Evolutionary conservation across 1,140 invertebrate species (phyloP).

Genomic region (Cydia fagiglandana): DNA sequence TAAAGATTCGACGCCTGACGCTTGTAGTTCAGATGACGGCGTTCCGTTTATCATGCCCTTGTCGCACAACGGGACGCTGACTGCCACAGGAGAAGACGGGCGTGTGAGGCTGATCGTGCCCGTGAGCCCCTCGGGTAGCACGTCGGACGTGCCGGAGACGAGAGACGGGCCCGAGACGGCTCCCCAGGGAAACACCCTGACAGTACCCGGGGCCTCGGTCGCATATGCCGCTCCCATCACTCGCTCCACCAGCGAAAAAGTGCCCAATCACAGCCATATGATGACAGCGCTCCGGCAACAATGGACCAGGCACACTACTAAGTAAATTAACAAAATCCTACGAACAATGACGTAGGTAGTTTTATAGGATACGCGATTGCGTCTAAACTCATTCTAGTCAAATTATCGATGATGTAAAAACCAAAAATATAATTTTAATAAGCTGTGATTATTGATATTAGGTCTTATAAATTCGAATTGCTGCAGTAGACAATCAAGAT

Average conservation of each 20-base stretch:
- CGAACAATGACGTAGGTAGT: not conserved
- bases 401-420: not conserved
- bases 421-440: slow-evolving; percentile 4
- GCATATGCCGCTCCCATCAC: slow-evolving; percentile 83
- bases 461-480: not conserved
- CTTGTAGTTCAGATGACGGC: slow-evolving; percentile 65
- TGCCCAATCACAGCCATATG: slow-evolving; percentile 89
- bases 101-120: slow-evolving; percentile 80
- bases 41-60: slow-evolving; percentile 83
- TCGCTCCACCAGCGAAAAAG: slow-evolving; percentile 90
- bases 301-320: slow-evolving; percentile 93
- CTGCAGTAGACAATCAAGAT: not conserved
- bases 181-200: slow-evolving; percentile 60
- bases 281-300: slow-evolving; percentile 89
- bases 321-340: slow-evolving; percentile 76
- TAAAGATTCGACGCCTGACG: slow-evolving; percentile 62
- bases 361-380: not conserved
- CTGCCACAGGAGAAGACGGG: slow-evolving; percentile 80
- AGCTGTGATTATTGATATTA: slow-evolving; percentile 6
- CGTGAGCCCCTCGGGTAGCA: slow-evolving; percentile 68
- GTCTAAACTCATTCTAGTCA: slow-evolving; percentile 21
- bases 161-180: slow-evolving; percentile 46
- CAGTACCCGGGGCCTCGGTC: slow-evolving; percentile 63
- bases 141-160: slow-evolving; percentile 46
- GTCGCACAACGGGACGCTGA: slow-evolving; percentile 82